Evolutionary conservation across 1,140 invertebrate species (phyloP), one percentile per base, ranked within the genome.

Genomic region (Diploscapter pachys): DNA sequence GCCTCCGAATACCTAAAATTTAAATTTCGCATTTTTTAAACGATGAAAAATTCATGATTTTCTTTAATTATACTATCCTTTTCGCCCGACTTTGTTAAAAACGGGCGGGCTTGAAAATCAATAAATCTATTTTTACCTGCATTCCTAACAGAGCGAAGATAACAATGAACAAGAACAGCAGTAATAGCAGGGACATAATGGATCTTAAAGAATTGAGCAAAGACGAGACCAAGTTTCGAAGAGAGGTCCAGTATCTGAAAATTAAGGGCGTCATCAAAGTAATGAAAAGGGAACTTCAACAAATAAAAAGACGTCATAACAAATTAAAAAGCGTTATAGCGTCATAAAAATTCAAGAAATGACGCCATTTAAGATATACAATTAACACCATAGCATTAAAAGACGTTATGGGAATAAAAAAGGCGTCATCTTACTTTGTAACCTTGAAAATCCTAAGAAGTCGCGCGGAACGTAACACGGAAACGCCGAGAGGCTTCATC

Each of bases 151-250:
- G 89, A 59, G 96, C 95, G 88, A 98, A 99, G 87, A 99, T 99
- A 82, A 99, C 94, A 88, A 99, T 99, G 89, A 99, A 99, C 54
- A 99, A 90, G 87, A 99, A 99, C 74, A 99, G 90, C 76, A 99
- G 90, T 71, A 99, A 90, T 87, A 99, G 89, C 63, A 99, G 89
- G 68, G 95, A 98, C 69, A 94, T 95, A 86, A 99, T 99, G 50
- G 96, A 98, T 87, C 97, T 93, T 88, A 99, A 96, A 71, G 95
- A 98, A 89, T 98, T 98, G 77, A 99, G 89, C 79, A 99, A 88
- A 63, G 96, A 98, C 61, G 95, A 94, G 71, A 99, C 96, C 81
- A 99, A 89, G 89, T 99, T 99, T 69, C 96, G 93, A 68, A 99
- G 89, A 3, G 95, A 97, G 80, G 92, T 90, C 96, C 96, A 99